Evolutionary conservation across 2,888 invertebrate genomes (phyloP), one percentile per base, ranked within the genome.

Genomic region (Blastobasis adustella): DNA sequence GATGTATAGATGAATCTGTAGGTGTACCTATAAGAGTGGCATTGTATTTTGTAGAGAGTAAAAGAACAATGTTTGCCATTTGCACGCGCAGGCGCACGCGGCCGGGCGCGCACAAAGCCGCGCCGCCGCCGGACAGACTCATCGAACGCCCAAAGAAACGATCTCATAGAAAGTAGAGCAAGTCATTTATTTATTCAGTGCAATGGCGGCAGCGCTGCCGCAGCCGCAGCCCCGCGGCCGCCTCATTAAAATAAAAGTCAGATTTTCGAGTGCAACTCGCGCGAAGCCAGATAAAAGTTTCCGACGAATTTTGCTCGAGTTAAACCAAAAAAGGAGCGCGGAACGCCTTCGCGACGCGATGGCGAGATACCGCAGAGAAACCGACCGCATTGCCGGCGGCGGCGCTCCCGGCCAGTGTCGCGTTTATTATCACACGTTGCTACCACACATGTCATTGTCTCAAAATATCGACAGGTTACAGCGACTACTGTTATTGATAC

Each of bases 111-210:
- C 60, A 60, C 65, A 61, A 62, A 58, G 61, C 37, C 23, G 8
- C 40, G 60, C 61, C 54, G 62, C 60, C 57, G 50, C 63, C 62
- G 62, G 46, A 67, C 57, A 69, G 68, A 70, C 73, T 74, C 79
- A 75, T 81, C 78, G 73, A 66, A 67, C 73, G 67, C 76, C 78
- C 76, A 82, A 84, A 85, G 80, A 85, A 85, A 84, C 80, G 74
- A 85, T 86, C 83, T 84, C 82, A 86, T 86, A 87, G 88, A 88
- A 88, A 88, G 88, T 88, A 80, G 88, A 86, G 77, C 87, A 83
- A 85, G 69, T 86, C 79, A 83, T 87, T 88, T 86, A 87, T 84
- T 86, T 87, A 87, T 85, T 86, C 85, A 82, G 79, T 82, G 79
- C 84, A 84, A 69, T 73, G 63, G 68, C 71, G 77, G 68, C 71